phyloP scores from a whole-genome alignment of 1,140 invertebrate species.

The Drosophila ananassae region DNA sequence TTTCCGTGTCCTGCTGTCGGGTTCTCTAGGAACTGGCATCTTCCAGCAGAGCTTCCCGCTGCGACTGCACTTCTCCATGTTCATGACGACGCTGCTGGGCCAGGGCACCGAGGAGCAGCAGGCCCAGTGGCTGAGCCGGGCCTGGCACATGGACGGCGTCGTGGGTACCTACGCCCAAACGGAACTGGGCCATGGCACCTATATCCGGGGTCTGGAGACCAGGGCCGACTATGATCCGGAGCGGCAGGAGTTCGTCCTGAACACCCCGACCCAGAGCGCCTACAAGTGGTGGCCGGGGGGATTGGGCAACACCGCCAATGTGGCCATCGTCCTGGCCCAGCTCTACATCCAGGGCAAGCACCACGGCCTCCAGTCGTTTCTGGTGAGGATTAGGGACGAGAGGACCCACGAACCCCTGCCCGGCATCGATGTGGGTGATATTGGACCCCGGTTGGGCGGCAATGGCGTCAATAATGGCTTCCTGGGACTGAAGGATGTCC shows the following conservation, averaged over 20 bases:
- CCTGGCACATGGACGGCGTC: slow-evolving; percentile 91
- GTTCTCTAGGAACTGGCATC: slow-evolving; percentile 90
- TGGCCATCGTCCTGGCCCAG: slow-evolving; percentile 95
- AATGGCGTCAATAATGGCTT: slow-evolving; percentile 96
- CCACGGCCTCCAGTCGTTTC: slow-evolving; percentile 95
- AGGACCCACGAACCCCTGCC: slow-evolving; percentile 93
- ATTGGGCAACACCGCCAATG: slow-evolving; percentile 96
- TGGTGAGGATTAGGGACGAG: slow-evolving; percentile 94
- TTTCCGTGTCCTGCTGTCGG: slow-evolving; percentile 86
- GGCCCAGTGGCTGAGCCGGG: slow-evolving; percentile 91
- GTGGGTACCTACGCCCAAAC: slow-evolving; percentile 98
- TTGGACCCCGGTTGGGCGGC: slow-evolving; percentile 95
- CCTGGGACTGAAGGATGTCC: slow-evolving; percentile 92
- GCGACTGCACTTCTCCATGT: slow-evolving; percentile 95
- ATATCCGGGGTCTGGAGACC: slow-evolving; percentile 95
- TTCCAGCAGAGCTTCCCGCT: slow-evolving; percentile 91
- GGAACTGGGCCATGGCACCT: slow-evolving; percentile 97
- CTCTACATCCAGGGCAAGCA: slow-evolving; percentile 92
- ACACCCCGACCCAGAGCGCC: slow-evolving; percentile 93
- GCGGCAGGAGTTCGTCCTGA: slow-evolving; percentile 93
- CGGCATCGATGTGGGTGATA: slow-evolving; percentile 96
- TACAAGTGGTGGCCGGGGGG: slow-evolving; percentile 93
- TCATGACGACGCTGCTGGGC: slow-evolving; percentile 93
- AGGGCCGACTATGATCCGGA: slow-evolving; percentile 94
- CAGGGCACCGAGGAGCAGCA: slow-evolving; percentile 94